Evolutionary conservation across 2,113 vertebrate species (phyloP).

Genomic region (Crotalus helleri): DNA sequence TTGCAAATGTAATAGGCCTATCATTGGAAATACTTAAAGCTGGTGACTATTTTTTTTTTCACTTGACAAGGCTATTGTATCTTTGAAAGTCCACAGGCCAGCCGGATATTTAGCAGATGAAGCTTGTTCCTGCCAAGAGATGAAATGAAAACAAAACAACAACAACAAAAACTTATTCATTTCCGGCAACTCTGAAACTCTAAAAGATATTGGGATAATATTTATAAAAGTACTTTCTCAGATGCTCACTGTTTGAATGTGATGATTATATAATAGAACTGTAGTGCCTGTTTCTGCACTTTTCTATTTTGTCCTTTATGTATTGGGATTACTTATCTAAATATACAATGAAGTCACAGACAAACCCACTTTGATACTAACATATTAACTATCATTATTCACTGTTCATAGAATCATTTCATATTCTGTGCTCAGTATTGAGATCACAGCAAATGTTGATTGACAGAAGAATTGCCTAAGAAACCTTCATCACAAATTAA

Average conservation of each 20-base stretch:
- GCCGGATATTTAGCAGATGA: not conserved
- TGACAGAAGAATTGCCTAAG: conserved; percentile 75
- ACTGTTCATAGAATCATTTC: conserved; percentile 48
- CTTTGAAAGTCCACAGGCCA: not conserved
- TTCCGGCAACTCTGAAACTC: not conserved
- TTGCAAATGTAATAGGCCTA: not conserved
- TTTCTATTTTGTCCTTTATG: not conserved
- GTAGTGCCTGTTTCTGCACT: not conserved
- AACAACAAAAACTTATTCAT: not conserved
- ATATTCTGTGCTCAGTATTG: conserved; percentile 47
- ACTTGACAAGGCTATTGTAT: not conserved
- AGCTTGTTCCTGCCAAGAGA: not conserved
- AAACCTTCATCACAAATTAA: conserved; percentile 74
- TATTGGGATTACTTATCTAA: not conserved
- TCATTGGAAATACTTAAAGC: not conserved
- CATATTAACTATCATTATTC: conserved; percentile 17
- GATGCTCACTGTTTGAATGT: not conserved
- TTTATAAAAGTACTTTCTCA: not conserved
- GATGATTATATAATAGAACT: not conserved
- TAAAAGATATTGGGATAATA: not conserved
- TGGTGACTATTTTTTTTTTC: not conserved
- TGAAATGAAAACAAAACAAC: not conserved
- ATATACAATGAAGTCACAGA: not conserved
- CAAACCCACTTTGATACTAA: too few relatives aligned
- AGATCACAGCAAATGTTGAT: conserved; percentile 64